Evolutionary conservation across 1,140 invertebrate species (phyloP).

Genomic region (Drosophila biarmipes): DNA sequence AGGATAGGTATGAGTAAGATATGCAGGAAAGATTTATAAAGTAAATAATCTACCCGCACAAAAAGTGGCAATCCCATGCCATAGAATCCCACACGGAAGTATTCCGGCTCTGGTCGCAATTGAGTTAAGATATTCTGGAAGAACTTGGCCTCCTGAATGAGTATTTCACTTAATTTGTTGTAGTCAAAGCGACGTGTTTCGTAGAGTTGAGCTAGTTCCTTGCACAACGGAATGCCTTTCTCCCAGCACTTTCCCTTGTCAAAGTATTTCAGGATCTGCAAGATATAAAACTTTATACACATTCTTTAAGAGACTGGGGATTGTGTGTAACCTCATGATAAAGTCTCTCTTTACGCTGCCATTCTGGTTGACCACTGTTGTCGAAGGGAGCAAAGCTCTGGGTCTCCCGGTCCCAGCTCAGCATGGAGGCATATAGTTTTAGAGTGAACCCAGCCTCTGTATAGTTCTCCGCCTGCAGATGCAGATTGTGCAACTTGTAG

Average conservation of each 20-base stretch:
- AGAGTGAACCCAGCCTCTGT: conserved; percentile 98
- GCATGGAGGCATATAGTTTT: conserved; percentile 95
- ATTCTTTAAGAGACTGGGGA: background rate
- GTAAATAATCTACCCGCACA: conserved; percentile 89
- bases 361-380: conserved; percentile 89
- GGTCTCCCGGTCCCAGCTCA: conserved; percentile 92
- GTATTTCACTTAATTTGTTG: conserved; percentile 92
- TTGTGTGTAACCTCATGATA: conserved; percentile 89
- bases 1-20: background rate
- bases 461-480: conserved; percentile 96
- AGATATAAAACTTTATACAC: background rate
- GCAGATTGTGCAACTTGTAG: conserved; percentile 97
- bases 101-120: conserved; percentile 95
- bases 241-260: conserved; percentile 98
- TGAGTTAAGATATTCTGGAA: conserved; percentile 95
- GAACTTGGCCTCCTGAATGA: conserved; percentile 94
- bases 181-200: conserved; percentile 96
- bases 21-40: conserved; percentile 21
- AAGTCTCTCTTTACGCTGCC: conserved; percentile 96
- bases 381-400: conserved; percentile 85
- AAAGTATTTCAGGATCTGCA: conserved; percentile 94
- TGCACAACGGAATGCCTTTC: conserved; percentile 96
- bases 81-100: conserved; percentile 98
- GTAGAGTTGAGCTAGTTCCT: conserved; percentile 95
- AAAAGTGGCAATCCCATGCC: conserved; percentile 97